Percentiles rank a stretch among this genome's conserved stretches.
phyloP scores from a whole-genome alignment of 2,113 vertebrate genomes.

The Gracilinanus agilis region DNA sequence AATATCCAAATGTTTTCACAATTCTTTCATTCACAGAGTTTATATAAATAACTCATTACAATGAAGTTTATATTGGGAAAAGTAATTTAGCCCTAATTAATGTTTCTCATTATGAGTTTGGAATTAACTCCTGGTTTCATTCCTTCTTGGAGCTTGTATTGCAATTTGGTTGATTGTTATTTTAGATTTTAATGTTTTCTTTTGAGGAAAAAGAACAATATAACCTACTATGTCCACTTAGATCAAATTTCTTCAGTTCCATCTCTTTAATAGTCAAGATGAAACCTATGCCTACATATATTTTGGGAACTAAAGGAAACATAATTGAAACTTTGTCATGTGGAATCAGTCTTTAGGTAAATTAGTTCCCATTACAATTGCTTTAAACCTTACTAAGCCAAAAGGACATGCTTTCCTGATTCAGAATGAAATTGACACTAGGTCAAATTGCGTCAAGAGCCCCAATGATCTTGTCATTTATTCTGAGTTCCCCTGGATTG shows the following conservation, averaged over 20 bases:
- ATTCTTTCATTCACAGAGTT: neutral
- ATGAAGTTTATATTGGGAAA: neutral
- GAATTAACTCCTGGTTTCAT: neutral
- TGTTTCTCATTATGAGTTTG: neutral
- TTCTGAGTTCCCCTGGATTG: neutral
- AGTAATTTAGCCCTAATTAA: neutral
- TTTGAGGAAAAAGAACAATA: neutral
- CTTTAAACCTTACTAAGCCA: neutral
- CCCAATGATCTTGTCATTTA: neutral
- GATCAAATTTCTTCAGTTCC: neutral
- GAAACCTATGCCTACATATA: neutral
- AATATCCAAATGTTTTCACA: neutral
- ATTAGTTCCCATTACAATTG: constrained; percentile 14
- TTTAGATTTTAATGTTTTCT: neutral
- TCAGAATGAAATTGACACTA: constrained; percentile 15
- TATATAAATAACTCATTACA: neutral
- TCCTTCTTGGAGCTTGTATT: neutral
- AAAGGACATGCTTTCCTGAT: neutral
- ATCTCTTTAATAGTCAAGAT: neutral
- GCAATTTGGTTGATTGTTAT: neutral
- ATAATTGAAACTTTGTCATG: constrained; percentile 11
- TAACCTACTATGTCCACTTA: neutral
- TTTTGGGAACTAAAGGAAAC: neutral
- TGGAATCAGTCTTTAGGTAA: neutral
- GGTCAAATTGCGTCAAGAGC: neutral